Evolutionary conservation across 1,140 invertebrate genomes (phyloP).

Genomic region (Agrypnia vestita): DNA sequence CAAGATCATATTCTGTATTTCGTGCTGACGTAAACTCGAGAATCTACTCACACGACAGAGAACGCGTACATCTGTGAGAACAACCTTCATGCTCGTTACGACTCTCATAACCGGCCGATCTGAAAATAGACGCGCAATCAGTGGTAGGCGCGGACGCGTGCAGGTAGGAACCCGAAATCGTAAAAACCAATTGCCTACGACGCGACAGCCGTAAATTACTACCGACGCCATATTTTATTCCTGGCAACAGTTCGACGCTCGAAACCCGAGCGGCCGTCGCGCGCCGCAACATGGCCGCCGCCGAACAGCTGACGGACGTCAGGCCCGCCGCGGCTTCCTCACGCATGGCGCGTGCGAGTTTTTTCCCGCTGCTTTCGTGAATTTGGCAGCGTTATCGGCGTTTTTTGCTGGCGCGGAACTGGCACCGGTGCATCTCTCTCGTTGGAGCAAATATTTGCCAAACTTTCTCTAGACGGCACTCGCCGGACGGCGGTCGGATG

Average conservation of each 20-base stretch:
- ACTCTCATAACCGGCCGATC: background rate
- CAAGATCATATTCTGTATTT: too few species aligned
- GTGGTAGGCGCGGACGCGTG: background rate
- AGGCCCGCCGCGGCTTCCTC: conserved; percentile 8
- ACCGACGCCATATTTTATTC: conserved; percentile 26
- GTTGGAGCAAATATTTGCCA: conserved; percentile 38
- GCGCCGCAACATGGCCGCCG: conserved; percentile 12
- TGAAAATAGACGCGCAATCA: background rate
- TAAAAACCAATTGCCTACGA: conserved; percentile 28
- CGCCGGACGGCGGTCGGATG: background rate
- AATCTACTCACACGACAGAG: too few species aligned
- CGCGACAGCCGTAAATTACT: conserved; percentile 36
- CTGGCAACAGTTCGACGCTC: conserved; percentile 9
- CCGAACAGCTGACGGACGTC: conserved; percentile 29
- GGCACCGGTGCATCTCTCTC: conserved; percentile 35
- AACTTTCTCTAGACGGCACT: conserved; percentile 13
- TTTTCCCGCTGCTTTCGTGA: conserved; percentile 11
- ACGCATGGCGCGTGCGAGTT: conserved; percentile 27
- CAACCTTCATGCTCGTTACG: background rate
- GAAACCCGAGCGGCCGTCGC: conserved; percentile 27
- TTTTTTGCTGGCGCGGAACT: background rate
- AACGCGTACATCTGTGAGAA: too few species aligned
- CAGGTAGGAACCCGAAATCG: conserved; percentile 23
- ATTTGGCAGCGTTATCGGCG: conserved; percentile 3
- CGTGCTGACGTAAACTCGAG: too few species aligned